Percentiles rank a stretch among this genome's conserved stretches.
These are phyloP conservation scores for Phymanthus crucifer DNA, from an alignment of 92 coral and sea anemone genomes.

Conservation along the genomic window DNA sequence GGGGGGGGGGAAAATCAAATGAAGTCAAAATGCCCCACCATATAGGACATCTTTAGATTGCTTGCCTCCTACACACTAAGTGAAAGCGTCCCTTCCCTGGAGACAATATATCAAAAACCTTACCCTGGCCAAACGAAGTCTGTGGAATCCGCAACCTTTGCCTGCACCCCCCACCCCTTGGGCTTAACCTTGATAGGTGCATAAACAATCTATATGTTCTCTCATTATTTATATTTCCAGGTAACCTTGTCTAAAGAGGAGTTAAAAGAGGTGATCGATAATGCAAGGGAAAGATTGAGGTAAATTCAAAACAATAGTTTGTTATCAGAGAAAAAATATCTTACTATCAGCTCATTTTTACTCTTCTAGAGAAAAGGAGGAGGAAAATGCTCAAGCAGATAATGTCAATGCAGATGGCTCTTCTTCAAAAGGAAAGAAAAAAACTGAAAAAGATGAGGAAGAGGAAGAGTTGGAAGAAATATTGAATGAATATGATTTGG, in stretches of 20 bases:
- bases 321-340: too few species aligned
- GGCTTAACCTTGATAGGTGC: not conserved
- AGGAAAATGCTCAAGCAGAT: slow-evolving; percentile 20
- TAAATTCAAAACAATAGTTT: slow-evolving; percentile 9
- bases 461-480: slow-evolving; percentile 59
- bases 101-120: too few species aligned
- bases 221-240: slow-evolving; percentile 41
- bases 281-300: slow-evolving; percentile 86
- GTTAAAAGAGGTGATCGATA: slow-evolving; percentile 83
- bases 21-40: too few species aligned
- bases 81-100: too few species aligned
- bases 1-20: too few species aligned
- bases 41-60: too few species aligned
- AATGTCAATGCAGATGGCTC: slow-evolving; percentile 2
- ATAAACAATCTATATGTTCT: too few species aligned
- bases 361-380: slow-evolving; percentile 54
- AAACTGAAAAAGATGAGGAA: slow-evolving; percentile 41
- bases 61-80: too few species aligned
- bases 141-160: too few species aligned
- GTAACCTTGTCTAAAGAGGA: slow-evolving; percentile 91
- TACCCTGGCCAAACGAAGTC: too few species aligned
- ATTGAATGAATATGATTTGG: slow-evolving; percentile 79
- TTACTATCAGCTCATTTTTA: too few species aligned
- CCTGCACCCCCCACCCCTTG: too few species aligned
- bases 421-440: slow-evolving; percentile 23